Evolutionary conservation across 1,140 invertebrate species (phyloP), one percentile per base, ranked within the genome.

Genomic region (Drosophila melanica): DNA sequence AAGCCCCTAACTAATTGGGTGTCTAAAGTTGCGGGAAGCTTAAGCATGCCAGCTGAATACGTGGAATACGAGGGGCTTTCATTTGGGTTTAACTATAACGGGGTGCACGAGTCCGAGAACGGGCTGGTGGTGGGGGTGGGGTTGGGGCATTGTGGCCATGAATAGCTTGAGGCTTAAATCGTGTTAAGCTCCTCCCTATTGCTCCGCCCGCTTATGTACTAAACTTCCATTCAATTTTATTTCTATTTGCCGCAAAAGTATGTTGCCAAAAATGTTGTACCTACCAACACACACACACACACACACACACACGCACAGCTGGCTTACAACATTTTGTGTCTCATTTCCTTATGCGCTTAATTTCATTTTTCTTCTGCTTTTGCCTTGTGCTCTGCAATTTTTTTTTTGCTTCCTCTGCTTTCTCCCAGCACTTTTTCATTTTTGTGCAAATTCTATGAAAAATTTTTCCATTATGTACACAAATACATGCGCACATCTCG

Each of bases 401-500:
- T 62, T 33, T 33, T 23, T 23, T 23, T 23, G 20, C 33, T 35
- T 35, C 33, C 8, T 35, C 33, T 35, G 9, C 54, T 63, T 73
- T 39, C 65, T 58, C 59, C 70, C 54, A 68, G 79, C 77, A 85
- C 85, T 87, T 90, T 90, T 90, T 91, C 77, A 90, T 90, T 91
- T 91, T 91, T 91, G 80, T 91, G 82, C 90, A 91, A 91, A 91
- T 91, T 91, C 90, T 91, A 90, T 91, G 90, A 91, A 91, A 91
- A 91, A 89, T 90, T 91, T 89, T 90, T 90, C 90, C 86, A 91
- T 91, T 91, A 91, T 91, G 72, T 85, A 80, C 69, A 79, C 77
- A 81, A 77, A 80, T 75, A 80, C 41, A 82, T 62, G 57, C 57
- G 55, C 65, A 60, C 30, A 67, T 30, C 39, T 11, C 27, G 44